These are phyloP conservation scores for Notarius lentiginosus DNA, from an alignment of 2,113 vertebrate species.

Conservation along the genomic window DNA sequence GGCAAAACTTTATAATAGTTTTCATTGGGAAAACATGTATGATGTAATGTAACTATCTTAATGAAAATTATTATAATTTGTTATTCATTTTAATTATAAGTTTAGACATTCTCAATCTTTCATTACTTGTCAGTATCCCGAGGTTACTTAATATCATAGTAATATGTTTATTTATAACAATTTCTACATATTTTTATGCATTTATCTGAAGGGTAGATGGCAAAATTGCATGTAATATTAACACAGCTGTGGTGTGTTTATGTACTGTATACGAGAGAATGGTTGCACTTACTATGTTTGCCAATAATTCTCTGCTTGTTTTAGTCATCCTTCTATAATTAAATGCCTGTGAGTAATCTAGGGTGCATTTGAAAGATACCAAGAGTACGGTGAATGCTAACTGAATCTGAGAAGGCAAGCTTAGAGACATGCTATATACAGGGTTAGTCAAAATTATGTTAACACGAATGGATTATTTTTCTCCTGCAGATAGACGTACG, in stretches of 20 bases:
- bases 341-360: background rate
- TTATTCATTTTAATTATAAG: background rate
- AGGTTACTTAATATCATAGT: background rate
- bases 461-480: no score
- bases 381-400: slow-evolving; percentile 1
- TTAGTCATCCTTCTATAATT: background rate
- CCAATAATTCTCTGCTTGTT: background rate
- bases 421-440: background rate
- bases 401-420: background rate
- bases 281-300: background rate
- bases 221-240: background rate
- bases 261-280: slow-evolving; percentile 4
- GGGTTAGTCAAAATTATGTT: no score
- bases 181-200: background rate
- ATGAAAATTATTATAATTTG: background rate
- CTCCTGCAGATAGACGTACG: no score
- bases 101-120: background rate
- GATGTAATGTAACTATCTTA: background rate
- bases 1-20: background rate
- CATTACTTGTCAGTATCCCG: background rate
- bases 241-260: background rate
- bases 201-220: background rate
- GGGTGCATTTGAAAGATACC: slow-evolving; percentile 2
- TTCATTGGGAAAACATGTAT: background rate
- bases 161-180: background rate